Base-by-base conservation (phyloP, 2,888 invertebrate genomes). In the Aricia artaxerxes region DNA sequence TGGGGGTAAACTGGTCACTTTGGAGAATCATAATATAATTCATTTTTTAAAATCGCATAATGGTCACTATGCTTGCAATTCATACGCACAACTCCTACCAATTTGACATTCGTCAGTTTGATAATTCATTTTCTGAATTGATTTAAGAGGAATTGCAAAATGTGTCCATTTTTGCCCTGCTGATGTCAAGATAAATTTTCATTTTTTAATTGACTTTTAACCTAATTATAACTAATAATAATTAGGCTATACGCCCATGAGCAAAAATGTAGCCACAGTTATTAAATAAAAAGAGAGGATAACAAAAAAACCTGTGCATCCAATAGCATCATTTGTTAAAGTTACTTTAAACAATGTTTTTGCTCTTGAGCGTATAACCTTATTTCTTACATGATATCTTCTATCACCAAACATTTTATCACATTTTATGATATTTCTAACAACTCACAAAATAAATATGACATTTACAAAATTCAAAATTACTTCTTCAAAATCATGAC, bases 371-470 rank as follows among this genome's bases (percentile, higher is more conserved):
- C 35, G 6, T 13, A 13, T 69, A 13, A 11, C 35, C 69, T 7
- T 69, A 35, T 11, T 11, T n/a, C 61, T 61, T 61, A 69, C 31
- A 69, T 13, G 1, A 0, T 0, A 38, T 38, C 5, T 69, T 35
- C 13, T 38, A 35, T 69, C 35, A 35, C 35, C 38, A 69, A 69
- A 69, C 69, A 35, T 69, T 69, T 38, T 69, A 69, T 69, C 69
- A 69, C 69, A 69, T 69, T 69, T 69, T 69, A 69, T 69, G 69
- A 69, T 69, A 69, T 69, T 69, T 69, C 69, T 69, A 69, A 38
- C 69, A 38, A 69, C 13, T 38, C 35, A 38, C 69, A 69, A 69
- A 69, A 69, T 69, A 69, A 69, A 69, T 69, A 69, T 69, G 69
- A 69, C 69, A 69, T 69, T 69, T 35, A 69, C 69, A 69, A 69